Conservation (phyloP, 2,113 vertebrate species). For the Alethe diademata region DNA sequence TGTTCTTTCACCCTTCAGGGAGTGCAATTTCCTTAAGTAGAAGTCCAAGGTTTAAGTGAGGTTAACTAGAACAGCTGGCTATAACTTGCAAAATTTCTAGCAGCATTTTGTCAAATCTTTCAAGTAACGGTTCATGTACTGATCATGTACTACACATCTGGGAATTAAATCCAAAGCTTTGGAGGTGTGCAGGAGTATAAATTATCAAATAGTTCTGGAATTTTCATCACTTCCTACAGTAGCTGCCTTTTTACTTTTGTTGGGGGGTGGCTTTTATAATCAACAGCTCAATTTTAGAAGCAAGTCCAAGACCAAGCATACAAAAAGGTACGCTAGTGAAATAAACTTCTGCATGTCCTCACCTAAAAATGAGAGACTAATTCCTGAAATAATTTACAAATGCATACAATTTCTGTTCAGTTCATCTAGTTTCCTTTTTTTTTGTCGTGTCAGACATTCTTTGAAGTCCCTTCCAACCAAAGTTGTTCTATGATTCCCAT, state of each 20-base stretch:
- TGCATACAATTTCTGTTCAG: not conserved
- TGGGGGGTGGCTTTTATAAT: not conserved
- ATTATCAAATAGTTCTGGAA: slow-evolving; percentile 17
- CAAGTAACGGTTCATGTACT: not conserved
- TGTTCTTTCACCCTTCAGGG: not conserved
- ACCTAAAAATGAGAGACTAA: not conserved
- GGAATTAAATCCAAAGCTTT: slow-evolving; percentile 28
- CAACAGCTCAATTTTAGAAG: not conserved
- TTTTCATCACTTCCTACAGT: slow-evolving; percentile 45
- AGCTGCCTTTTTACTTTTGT: not conserved
- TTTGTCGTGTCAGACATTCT: fast-evolving
- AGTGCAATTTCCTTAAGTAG: not conserved
- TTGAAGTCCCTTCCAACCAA: not conserved
- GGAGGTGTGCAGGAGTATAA: not conserved
- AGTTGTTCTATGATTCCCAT: not conserved
- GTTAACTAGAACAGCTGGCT: not conserved
- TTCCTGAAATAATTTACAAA: not conserved
- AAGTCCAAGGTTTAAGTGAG: not conserved
- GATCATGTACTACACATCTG: not conserved
- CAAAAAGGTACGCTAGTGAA: not conserved
- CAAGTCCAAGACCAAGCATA: not conserved
- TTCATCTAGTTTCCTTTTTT: not conserved
- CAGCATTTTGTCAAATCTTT: slow-evolving; percentile 5
- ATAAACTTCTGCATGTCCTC: not conserved
- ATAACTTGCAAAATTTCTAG: not conserved